Evolutionary conservation across 2,888 invertebrate species (phyloP).

Genomic region (Leucophenga montana): DNA sequence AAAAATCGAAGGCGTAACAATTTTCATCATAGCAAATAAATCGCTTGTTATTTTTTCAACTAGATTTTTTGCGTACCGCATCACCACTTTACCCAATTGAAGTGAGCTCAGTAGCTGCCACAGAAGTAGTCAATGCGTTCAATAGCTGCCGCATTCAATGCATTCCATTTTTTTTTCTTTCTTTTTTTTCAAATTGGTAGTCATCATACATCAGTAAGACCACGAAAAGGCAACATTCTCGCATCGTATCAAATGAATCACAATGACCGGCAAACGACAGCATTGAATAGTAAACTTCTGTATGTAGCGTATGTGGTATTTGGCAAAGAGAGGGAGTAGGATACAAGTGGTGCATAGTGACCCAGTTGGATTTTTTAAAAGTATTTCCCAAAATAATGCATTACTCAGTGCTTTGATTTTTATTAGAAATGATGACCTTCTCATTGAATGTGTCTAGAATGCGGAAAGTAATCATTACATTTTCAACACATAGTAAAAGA

Average conservation of each 20-base stretch:
- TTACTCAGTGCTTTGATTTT: too few relatives aligned
- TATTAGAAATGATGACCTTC: too few relatives aligned
- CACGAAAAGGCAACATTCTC: constrained; percentile 9
- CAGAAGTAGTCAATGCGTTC: constrained; percentile 5
- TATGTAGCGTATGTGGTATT: too few relatives aligned
- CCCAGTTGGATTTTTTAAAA: too few relatives aligned
- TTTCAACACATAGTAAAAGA: not conserved
- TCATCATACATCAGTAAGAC: not conserved
- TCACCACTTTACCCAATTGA: constrained; percentile 6
- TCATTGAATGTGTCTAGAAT: too few relatives aligned
- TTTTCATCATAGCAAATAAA: constrained; percentile 63
- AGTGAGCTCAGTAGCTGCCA: not conserved
- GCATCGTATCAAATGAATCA: constrained; percentile 2
- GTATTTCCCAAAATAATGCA: too few relatives aligned
- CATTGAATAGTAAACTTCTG: too few relatives aligned
- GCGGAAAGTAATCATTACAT: not conserved
- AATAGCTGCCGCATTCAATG: not conserved
- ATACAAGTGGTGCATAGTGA: not conserved
- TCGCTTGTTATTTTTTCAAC: constrained; percentile 58
- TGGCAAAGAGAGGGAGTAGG: too few relatives aligned
- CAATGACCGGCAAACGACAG: not conserved
- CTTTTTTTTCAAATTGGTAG: not conserved
- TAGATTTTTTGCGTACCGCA: not conserved
- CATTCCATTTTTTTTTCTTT: not conserved
- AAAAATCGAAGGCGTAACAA: constrained; percentile 61